Evolutionary conservation across 2,888 invertebrate genomes (phyloP), one percentile per base, ranked within the genome.

Genomic region (Stegophylla sp.): DNA sequence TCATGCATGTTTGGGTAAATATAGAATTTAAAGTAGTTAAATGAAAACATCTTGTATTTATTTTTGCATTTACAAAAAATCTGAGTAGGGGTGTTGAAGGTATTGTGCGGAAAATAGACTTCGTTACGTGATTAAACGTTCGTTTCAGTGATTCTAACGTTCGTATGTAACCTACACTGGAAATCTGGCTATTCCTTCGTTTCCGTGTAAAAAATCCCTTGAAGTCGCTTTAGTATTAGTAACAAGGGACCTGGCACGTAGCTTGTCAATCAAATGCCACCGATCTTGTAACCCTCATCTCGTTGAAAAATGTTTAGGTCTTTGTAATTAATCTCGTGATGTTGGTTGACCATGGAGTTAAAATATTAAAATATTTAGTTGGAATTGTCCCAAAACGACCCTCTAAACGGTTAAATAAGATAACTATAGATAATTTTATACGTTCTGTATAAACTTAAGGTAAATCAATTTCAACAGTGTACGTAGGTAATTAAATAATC

Each of bases 181-280:
- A 76, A 76, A 76, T 26, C 66, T 34, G n/a, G 45, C 5, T 53
- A 56, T 77, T 77, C 43, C 28, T 67, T 51, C 76, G 53, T 43
- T 17, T 45, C 28, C 76, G 1, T 23, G 56, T 67, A 53, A 45
- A 64, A 75, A n/a, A n/a, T n/a, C 75, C 51, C 64, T 64, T 13
- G 13, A 53, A 53, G 75, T 75, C 51, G 17, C 56, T 48, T 51
- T 41, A 71, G 71, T 79, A 71, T 79, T 61, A 61, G 69, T 48
- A 51, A 79, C 79, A 34, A 28, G 61, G 59, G 63, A 71, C 71
- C 71, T 23, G 63, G 71, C 79, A 79, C 71, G 79, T 79, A 79
- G 67, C 34, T 61, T 79, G 79, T 79, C 79, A 79, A 79, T 79
- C 79, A 79, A 61, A 71, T 43, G 61, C 61, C 71, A 20, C 23